Percentiles rank a stretch among this genome's conserved stretches.
Evolutionary conservation across 1,140 invertebrate genomes (phyloP).

Genomic region (Lordiphosa stackelbergi): DNA sequence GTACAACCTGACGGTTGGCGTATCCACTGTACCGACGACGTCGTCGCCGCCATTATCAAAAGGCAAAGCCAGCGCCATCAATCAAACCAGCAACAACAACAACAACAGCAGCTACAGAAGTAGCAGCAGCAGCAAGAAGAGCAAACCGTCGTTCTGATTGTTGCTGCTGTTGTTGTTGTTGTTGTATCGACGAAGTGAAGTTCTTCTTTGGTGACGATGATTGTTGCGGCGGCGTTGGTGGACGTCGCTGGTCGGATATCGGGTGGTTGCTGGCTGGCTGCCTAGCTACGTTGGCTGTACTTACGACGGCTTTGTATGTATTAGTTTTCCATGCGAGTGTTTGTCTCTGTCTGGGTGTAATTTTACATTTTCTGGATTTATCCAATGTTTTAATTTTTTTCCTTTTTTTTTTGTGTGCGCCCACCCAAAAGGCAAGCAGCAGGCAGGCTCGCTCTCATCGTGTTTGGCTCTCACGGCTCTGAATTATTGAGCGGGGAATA

Average conservation of each 20-base stretch:
- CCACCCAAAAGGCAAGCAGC: slow-evolving; percentile 53
- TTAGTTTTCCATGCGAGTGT: slow-evolving; percentile 64
- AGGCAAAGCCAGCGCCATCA: slow-evolving; percentile 64
- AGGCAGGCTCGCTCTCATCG: slow-evolving; percentile 25
- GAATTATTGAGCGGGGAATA: slow-evolving; percentile 62
- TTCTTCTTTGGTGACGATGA: slow-evolving; percentile 74
- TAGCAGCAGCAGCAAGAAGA: slow-evolving; percentile 42
- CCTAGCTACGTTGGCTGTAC: slow-evolving; percentile 38
- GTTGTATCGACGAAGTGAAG: slow-evolving; percentile 70
- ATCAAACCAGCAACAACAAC: slow-evolving; percentile 61
- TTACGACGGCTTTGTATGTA: slow-evolving; percentile 43
- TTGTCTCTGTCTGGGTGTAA: slow-evolving; percentile 49
- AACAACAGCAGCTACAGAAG: slow-evolving; percentile 28
- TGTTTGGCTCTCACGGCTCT: slow-evolving; percentile 50
- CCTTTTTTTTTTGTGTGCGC: slow-evolving; percentile 33
- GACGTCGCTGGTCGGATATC: slow-evolving; percentile 41
- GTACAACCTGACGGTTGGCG: slow-evolving; percentile 53
- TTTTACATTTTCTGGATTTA: slow-evolving; percentile 75
- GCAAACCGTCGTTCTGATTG: slow-evolving; percentile 36
- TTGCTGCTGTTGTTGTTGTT: slow-evolving; percentile 26
- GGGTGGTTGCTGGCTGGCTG: slow-evolving; percentile 49
- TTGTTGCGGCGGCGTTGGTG: slow-evolving; percentile 60
- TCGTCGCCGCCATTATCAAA: slow-evolving; percentile 59
- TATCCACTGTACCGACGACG: slow-evolving; percentile 49
- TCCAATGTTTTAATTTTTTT: slow-evolving; percentile 72